Evolutionary conservation across 2,797 vertebrate species (phyloP).

Genomic region (Ibycter americanus): DNA sequence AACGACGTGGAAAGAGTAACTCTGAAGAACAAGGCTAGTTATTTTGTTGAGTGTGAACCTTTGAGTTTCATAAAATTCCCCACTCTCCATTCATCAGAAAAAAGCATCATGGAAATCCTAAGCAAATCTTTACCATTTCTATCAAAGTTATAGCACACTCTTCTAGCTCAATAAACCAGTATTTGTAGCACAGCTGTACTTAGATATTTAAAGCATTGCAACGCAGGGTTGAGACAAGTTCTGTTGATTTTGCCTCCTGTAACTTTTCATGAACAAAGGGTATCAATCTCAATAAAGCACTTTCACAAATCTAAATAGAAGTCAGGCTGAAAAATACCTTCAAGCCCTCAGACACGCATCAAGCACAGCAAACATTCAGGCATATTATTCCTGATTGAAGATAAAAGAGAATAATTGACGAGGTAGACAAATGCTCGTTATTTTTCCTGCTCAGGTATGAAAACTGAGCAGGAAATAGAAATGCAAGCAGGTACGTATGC

Average conservation of each 20-base stretch:
- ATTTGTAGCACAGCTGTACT: background rate
- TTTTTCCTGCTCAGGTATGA: background rate
- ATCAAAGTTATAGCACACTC: constrained; percentile 58
- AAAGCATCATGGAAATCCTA: constrained; percentile 61
- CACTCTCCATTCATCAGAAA: constrained; percentile 46
- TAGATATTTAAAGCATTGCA: background rate
- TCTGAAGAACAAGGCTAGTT: background rate
- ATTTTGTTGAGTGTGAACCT: background rate
- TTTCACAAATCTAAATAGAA: background rate
- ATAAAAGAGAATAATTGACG: constrained; percentile 5
- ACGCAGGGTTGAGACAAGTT: background rate
- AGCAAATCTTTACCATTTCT: constrained; percentile 66
- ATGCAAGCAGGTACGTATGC: background rate
- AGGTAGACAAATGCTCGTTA: background rate
- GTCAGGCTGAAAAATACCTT: background rate
- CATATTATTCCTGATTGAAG: background rate
- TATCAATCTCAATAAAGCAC: constrained; percentile 21
- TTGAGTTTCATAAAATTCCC: background rate
- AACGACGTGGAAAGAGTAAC: background rate
- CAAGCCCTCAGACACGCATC: background rate
- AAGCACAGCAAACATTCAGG: background rate
- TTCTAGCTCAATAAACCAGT: background rate
- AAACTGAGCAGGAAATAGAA: background rate
- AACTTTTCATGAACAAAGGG: background rate
- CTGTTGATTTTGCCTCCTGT: background rate